Base-by-base conservation (phyloP, 2,113 vertebrate genomes). In the Phocoena sinus region DNA sequence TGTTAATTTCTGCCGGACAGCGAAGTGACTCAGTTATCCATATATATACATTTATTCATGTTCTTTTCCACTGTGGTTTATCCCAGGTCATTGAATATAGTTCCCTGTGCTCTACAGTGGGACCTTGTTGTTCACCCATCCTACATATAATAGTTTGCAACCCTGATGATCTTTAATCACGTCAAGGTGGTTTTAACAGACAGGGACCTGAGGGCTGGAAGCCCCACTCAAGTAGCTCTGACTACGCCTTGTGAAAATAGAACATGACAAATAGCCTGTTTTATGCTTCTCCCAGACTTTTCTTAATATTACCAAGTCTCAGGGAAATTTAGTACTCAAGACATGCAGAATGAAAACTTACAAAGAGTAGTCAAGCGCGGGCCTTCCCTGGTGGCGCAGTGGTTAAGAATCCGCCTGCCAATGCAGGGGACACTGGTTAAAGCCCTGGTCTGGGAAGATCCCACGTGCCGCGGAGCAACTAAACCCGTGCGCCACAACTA, bases 321-420 rank as follows among this genome's bases (percentile, higher is more conserved):
- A 20, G 6, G 11, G 28, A 85, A 47, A 12, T 26, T 33, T 14
- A 41, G 7, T 12, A 4, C 36, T 33, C 53, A 38, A 31, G 21
- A 84, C 31, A 5, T 0, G 0, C 6, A 8, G 36, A 15, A 38
- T 17, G 1, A 70, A 60, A 80, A 14, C 28, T 0, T 26, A 23
- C 41, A 6, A 76, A 80, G 73, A n/a, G 12, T 25, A 6, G 41
- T 18, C 67, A 20, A 11, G 13, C 4, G 60, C 62, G 36, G 53
- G 5, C 53, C 53, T 53, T 53, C 53, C 53, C 53, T 53, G 53
- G 53, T 18, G 53, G 53, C 1, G 1, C 53, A 18, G 53, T 53
- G 5, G 53, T 18, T 53, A 53, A 53, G 15, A 53, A 53, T 18
- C 53, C 5, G 1, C 53, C 53, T 18, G 53, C 53, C 53, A 53